Evolutionary conservation across 2,797 vertebrate species (phyloP), one percentile per base, ranked within the genome.

Genomic region (Esox lucius): DNA sequence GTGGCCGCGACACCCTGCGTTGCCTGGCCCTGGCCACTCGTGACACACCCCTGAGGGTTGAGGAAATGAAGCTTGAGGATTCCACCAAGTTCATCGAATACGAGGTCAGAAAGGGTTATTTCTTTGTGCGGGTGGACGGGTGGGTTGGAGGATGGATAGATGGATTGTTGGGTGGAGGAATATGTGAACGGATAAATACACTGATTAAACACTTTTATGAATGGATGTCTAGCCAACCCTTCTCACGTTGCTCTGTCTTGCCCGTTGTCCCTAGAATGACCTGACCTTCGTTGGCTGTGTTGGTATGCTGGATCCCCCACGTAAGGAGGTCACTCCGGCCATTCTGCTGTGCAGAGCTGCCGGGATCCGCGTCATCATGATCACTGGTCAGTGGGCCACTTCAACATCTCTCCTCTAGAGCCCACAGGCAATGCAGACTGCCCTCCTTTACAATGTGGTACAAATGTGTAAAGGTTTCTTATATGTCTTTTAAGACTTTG

Each of bases 291-390:
- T 98, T 31, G 97, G 97, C 22, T 94, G 93, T 3, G 96, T 98
- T 28, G 97, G 97, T 78, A 98, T 98, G 97, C 78, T 98, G 93
- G 97, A 98, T 88, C 97, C 97, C 0, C 97, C 97, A 15, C 95
- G 97, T 62, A 98, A 98, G 87, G 97, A 98, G 80, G 97, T 98
- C 77, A 85, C 84, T 2, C 88, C 92, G 81, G 96, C 97, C 72
- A 98, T 98, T 82, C 75, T 87, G 76, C 92, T 97, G 81, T 98
- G 97, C 88, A 93, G 86, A 1, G 95, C 68, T 0, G 97, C 97
- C 16, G 97, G 97, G 76, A 98, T 98, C 91, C 93, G 97, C n/a
- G 97, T 98, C 79, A 98, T 98, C 83, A 98, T 98, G 97, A 98
- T 98, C 92, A 98, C 97, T 0, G 97, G 97, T 83, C 62, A 76